Percentiles rank a stretch among this genome's conserved stretches.
Evolutionary conservation across 2,797 vertebrate species (phyloP).

Genomic region (Xiphorhynchus erythropygius): DNA sequence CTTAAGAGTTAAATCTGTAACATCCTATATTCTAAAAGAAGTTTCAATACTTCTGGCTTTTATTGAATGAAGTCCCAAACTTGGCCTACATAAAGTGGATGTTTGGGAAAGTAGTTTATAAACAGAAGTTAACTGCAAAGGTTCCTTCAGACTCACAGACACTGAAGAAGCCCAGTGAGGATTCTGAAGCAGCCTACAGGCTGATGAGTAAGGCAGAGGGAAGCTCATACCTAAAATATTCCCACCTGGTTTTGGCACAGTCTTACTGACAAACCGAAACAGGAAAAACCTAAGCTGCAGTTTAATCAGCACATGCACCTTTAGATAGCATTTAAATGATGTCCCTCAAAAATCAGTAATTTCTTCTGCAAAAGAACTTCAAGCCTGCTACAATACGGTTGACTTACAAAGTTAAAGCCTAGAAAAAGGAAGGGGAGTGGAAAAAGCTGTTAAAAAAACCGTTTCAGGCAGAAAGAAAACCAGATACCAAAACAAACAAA

Average conservation of each 20-base stretch:
- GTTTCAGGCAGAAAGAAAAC: neutral
- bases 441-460: neutral
- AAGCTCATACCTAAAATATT: neutral
- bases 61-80: neutral
- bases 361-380: neutral
- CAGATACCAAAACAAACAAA: neutral
- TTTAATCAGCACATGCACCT: neutral
- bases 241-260: neutral
- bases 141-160: neutral
- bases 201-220: neutral
- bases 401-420: neutral
- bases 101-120: neutral
- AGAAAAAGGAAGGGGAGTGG: neutral
- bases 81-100: neutral
- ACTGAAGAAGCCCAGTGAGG: neutral
- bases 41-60: neutral
- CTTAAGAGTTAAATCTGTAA: neutral
- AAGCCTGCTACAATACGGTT: neutral
- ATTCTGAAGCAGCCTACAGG: neutral
- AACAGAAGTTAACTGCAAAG: neutral
- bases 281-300: neutral
- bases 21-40: neutral
- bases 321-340: neutral
- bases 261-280: neutral
- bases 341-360: neutral